Percentiles rank a stretch among this genome's conserved stretches.
Evolutionary conservation across 1,140 invertebrate species (phyloP).

Genomic region (Cecropterus lyciades): DNA sequence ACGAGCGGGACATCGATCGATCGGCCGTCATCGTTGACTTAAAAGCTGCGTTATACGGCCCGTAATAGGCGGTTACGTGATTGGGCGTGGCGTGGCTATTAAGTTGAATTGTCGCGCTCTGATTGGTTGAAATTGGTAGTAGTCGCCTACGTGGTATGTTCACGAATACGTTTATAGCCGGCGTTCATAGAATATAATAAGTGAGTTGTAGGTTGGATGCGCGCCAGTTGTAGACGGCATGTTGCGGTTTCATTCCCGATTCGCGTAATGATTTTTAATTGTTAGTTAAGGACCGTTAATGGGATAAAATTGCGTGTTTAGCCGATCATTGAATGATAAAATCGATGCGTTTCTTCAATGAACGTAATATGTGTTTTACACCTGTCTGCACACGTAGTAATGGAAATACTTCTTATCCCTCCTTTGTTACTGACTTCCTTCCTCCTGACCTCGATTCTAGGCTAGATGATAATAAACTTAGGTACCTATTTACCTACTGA

Average conservation of each 20-base stretch:
- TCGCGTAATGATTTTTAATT: constrained; percentile 74
- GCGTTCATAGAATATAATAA: constrained; percentile 83
- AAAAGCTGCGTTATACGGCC: constrained; percentile 81
- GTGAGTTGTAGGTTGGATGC: constrained; percentile 77
- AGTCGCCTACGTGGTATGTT: constrained; percentile 82
- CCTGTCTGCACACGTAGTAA: constrained; percentile 25
- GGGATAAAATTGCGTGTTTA: constrained; percentile 52
- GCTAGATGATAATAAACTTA: too few relatives aligned
- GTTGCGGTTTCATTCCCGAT: constrained; percentile 67
- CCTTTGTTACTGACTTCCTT: too few relatives aligned
- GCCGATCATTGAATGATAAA: constrained; percentile 53
- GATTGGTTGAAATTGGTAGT: constrained; percentile 83
- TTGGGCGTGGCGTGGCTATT: constrained; percentile 80
- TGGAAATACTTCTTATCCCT: too few relatives aligned
- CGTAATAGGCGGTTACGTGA: constrained; percentile 84
- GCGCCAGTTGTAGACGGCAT: constrained; percentile 65
- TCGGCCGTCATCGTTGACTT: constrained; percentile 74
- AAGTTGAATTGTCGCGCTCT: constrained; percentile 81
- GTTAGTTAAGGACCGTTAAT: constrained; percentile 63
- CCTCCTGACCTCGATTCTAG: too few relatives aligned
- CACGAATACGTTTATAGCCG: constrained; percentile 81
- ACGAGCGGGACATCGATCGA: constrained; percentile 52
- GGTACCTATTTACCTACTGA: too few relatives aligned
- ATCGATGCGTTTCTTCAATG: constrained; percentile 50
- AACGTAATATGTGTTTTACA: constrained; percentile 50